These are phyloP conservation scores for Melieria omissa DNA, from an alignment of 2,888 invertebrate species.

Conservation along the genomic window DNA sequence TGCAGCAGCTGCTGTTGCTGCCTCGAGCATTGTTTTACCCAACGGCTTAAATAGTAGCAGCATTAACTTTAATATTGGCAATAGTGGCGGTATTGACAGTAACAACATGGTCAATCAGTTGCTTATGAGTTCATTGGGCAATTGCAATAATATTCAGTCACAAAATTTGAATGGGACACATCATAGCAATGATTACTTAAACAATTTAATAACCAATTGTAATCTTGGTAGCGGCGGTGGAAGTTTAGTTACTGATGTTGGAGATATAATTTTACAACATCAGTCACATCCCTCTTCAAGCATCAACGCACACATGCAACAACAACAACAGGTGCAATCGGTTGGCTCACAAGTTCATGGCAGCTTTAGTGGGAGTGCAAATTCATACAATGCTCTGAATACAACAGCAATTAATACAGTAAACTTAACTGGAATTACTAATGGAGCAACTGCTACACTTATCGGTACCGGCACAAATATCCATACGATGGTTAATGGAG, in stretches of 20 bases:
- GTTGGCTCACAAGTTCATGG: constrained; percentile 14
- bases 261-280: constrained; percentile 10
- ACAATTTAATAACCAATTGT: constrained; percentile 1
- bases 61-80: constrained; percentile 23
- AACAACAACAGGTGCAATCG: background rate
- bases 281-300: constrained; percentile 1
- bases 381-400: constrained; percentile 6
- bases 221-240: background rate
- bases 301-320: background rate
- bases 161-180: constrained; percentile 2
- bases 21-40: background rate
- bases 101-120: constrained; percentile 6
- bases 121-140: constrained; percentile 9
- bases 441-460: background rate
- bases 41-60: background rate
- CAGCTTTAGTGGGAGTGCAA: constrained; percentile 7
- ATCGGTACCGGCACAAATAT: background rate
- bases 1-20: background rate
- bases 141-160: constrained; percentile 22
- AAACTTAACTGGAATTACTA: background rate
- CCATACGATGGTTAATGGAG: background rate
- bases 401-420: constrained; percentile 23
- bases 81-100: background rate
- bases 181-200: constrained; percentile 21
- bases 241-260: background rate